Evolutionary conservation across 2,113 vertebrate genomes (phyloP), one percentile per base, ranked within the genome.

Genomic region (Acrocephalus arundinaceus): DNA sequence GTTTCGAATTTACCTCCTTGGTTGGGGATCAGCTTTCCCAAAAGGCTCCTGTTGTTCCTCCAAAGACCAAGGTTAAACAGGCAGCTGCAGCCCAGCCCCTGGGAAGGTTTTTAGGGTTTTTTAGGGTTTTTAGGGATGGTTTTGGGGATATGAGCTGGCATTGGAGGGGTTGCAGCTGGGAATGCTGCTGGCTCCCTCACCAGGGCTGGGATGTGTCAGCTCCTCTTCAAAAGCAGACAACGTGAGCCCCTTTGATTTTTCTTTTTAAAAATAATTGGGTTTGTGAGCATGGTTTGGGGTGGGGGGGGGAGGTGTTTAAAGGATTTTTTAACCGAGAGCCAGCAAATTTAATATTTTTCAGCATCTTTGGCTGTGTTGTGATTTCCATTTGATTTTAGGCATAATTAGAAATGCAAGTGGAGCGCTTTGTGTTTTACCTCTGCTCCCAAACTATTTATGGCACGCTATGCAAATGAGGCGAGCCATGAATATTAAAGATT

Each of bases 351-450:
- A 77, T 97, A 76, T 96, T 98, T 98, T 97, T 94, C 95, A 27
- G 87, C 70, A 81, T 89, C 84, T 86, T 86, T 49, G 94, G 57
- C 21, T 66, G 92, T 82, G 96, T 96, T 97, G 97, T 97, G 97
- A 98, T 98, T 97, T 97, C 92, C 97, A 96, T 98, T 77, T 95
- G 97, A 95, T 97, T 98, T 98, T 95, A 90, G 95, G 97, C 97
- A 12, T 97, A 97, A 98, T 98, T 98, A 98, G 97, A 94, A 95
- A 98, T 97, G 98, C 98, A 97, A 97, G 95, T 96, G 65, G 94
- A 97, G 96, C 96, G 95, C 97, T 97, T 97, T 97, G 97, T 98
- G 97, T 98, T 97, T 97, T 97, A 98, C 97, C 98, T 98, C 97
- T 91, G 93, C 96, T 93, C 73, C 85, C 37, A 39, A 59, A 97